A percentile compares a stretch with the other conserved stretches of the same genome.
Evolutionary conservation across 2,113 vertebrate genomes (phyloP).

Genomic region (Uropsilus gracilis): DNA sequence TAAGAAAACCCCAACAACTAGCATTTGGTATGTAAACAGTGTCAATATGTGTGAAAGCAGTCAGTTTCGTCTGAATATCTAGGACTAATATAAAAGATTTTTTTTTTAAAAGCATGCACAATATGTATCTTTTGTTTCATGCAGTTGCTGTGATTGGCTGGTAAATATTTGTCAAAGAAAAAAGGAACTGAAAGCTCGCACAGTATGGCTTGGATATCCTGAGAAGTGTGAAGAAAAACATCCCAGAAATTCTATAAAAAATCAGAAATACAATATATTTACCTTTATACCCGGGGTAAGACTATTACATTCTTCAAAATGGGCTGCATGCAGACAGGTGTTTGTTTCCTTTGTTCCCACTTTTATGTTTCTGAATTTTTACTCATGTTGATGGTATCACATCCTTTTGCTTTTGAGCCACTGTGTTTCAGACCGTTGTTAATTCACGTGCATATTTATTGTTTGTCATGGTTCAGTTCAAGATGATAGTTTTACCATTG

Average conservation of each 20-base stretch:
- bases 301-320: conserved; percentile 2
- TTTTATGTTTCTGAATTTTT: neutral
- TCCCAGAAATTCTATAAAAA: conserved; percentile 96
- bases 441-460: neutral
- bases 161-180: conserved; percentile 90
- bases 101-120: neutral
- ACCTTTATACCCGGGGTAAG: conserved; percentile 99
- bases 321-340: neutral
- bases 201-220: conserved; percentile 97
- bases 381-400: neutral
- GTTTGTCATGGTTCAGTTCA: neutral
- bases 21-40: neutral
- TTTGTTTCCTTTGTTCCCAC: neutral
- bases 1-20: neutral
- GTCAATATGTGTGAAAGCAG: neutral
- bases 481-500: neutral
- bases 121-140: conserved; percentile 53
- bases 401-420: neutral
- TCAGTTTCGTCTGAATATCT: neutral
- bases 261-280: conserved; percentile 98
- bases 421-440: neutral
- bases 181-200: conserved; percentile 95
- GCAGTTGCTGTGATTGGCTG: conserved; percentile 96
- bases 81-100: neutral
- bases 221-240: conserved; percentile 99